Percentiles rank a stretch among this genome's conserved stretches.
Evolutionary conservation across 2,797 vertebrate species (phyloP).

Genomic region (Chloroceryle amazona): DNA sequence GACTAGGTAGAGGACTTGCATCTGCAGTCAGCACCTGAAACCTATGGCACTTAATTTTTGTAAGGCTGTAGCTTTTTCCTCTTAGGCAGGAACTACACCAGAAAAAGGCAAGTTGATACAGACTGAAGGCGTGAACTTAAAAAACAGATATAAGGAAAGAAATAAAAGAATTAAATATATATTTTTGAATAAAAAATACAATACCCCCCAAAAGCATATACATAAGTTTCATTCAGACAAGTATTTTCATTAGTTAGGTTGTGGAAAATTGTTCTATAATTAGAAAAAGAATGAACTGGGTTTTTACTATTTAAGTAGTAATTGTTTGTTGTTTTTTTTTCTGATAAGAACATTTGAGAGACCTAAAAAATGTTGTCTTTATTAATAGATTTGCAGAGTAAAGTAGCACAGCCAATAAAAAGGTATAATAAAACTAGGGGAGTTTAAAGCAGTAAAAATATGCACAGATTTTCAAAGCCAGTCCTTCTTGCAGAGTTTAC

Average conservation of each 20-base stretch:
- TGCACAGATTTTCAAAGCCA: not conserved
- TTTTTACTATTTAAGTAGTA: not conserved
- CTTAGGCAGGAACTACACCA: not conserved
- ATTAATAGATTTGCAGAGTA: not conserved
- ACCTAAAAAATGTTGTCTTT: not conserved
- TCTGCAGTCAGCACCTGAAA: not conserved
- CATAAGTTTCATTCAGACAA: constrained; percentile 14
- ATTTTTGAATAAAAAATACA: constrained; percentile 18
- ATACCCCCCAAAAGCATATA: constrained; percentile 29
- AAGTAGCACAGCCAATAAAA: not conserved
- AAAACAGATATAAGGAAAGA: not conserved
- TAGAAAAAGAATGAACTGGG: not conserved
- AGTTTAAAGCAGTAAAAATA: not conserved
- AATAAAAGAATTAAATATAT: not conserved
- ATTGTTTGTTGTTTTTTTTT: constrained; percentile 5
- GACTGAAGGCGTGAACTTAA: not conserved
- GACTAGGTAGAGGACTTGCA: not conserved
- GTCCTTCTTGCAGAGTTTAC: not conserved
- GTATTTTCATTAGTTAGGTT: constrained; percentile 16
- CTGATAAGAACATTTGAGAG: not conserved
- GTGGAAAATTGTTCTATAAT: constrained; percentile 33
- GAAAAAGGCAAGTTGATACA: not conserved
- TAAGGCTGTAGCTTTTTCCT: not conserved
- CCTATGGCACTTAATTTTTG: not conserved
- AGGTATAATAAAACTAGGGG: not conserved